These are phyloP conservation scores for Dryobotodes eremita DNA, from an alignment of 2,888 invertebrate species.

Conservation along the genomic window DNA sequence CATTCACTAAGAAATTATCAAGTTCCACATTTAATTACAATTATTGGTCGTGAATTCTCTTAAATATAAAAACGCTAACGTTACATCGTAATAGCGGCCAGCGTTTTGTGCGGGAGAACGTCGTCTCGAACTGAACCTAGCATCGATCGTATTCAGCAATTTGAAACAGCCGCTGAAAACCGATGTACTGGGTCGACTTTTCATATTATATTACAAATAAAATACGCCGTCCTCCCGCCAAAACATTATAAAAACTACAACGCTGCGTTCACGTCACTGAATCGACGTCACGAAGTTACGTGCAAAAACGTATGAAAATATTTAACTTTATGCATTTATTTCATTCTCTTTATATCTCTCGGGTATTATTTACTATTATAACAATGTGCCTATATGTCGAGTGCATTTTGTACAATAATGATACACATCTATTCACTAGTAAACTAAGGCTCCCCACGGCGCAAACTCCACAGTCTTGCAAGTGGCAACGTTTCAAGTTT, in stretches of 20 bases:
- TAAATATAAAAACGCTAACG: constrained; percentile 85
- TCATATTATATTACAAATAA: constrained; percentile 65
- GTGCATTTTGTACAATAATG: constrained; percentile 88
- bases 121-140: constrained; percentile 63
- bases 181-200: constrained; percentile 52
- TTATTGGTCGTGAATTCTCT: constrained; percentile 90
- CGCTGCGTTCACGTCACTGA: constrained; percentile 76
- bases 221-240: constrained; percentile 76
- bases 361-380: constrained; percentile 85
- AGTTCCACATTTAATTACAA: constrained; percentile 88
- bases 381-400: constrained; percentile 88
- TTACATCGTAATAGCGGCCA: constrained; percentile 79
- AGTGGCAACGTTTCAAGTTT: constrained; percentile 66
- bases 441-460: constrained; percentile 75
- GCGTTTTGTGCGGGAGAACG: constrained; percentile 74
- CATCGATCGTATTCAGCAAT: constrained; percentile 46
- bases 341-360: constrained; percentile 85
- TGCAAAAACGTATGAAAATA: constrained; percentile 91
- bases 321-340: constrained; percentile 87
- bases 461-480: constrained; percentile 62
- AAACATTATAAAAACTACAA: constrained; percentile 78
- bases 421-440: constrained; percentile 84
- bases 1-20: constrained; percentile 88
- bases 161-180: constrained; percentile 41
- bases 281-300: constrained; percentile 82